Evolutionary conservation across 2,113 vertebrate species (phyloP), one percentile per base, ranked within the genome.

Genomic region (Himantopus leucocephalus): DNA sequence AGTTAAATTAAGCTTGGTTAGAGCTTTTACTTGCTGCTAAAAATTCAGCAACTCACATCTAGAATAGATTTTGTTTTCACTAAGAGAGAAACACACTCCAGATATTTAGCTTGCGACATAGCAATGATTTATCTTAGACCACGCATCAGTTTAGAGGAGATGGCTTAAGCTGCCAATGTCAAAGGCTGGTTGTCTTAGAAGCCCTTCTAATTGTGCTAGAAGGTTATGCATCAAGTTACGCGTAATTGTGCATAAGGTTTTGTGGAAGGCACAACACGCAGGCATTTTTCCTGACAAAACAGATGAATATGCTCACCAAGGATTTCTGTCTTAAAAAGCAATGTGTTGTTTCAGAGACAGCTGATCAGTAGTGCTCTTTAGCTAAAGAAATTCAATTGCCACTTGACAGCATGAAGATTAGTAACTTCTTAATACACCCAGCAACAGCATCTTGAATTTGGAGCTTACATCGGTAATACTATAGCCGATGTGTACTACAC

Each of bases 21-120:
- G 41, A 73, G 50, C 53, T 94, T 86, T 93, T 73, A 76, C 27
- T 88, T 92, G 56, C 19, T 72, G 70, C 66, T 90, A 85, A 94
- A 94, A 96, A 59, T 53, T 82, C 50, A 92, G 62, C 41, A 85
- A 27, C 67, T 94, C 55, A 15, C 29, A 55, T 71, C 55, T 50
- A 94, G 78, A 90, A 93, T 30, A 95, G 75, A 85, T 83, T 88
- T 96, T 77, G 15, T 14, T 90, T 91, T 83, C 47, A 55, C 29
- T 70, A 84, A 74, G 58, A 76, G 62, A 77, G 80, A 76, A 87
- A 58, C 24, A 74, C 45, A 55, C 20, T 90, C 35, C 53, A 88
- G 67, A 73, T 80, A 90, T 47, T 77, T 80, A 74, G 35, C 23
- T 79, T 59, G 50, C 85, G 88, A 74, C 88, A 85, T 43, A 76